Evolutionary conservation across 35 echinoderm and acorn worm genomes (phyloP), one percentile per base, ranked within the genome.

Genomic region (Lytechinus pictus): DNA sequence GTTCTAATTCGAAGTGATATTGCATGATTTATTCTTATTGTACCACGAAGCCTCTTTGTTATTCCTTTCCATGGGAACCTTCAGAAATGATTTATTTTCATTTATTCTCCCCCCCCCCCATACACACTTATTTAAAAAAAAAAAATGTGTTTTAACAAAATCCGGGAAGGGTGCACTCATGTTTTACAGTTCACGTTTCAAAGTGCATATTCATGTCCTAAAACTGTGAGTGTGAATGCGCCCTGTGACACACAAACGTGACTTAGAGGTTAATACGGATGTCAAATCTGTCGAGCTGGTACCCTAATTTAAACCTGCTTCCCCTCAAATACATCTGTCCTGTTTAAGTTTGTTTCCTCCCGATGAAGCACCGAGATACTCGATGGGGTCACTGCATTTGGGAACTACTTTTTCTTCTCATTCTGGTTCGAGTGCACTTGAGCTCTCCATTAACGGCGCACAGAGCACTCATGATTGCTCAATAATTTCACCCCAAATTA

Each of bases 401-500:
- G 14, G 66, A 79, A n/a, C 66, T 79, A 79, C 66, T 79, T 79
- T 79, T 71, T 79, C 57, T 24, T 79, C 66, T 8, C 14, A n/a
- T 58, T 11, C 9, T 44, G 56, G 8, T 6, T 79, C 12, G 19
- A 79, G 66, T n/a, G 19, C 66, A 79, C 66, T 79, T 79, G 66
- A 79, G 66, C 66, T 79, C 19, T 79, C 66, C 21, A 16, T 79
- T 79, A 79, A 79, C n/a, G 19, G 66, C 66, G n/a, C 66, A 79
- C 66, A 5, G 66, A 79, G 66, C 14, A 79, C 66, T 79, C 66
- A n/a, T 79, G 66, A 79, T 79, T 79, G 66, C 66, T 16, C 66
- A 79, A 79, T 79, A 79, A 79, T 79, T 79, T 79, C 19, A 79
- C 66, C 66, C 66, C 19, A 79, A 79, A 79, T 79, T 79, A 79